phyloP scores from a whole-genome alignment of 92 coral and sea anemone species.

The Paragorgia papillata region DNA sequence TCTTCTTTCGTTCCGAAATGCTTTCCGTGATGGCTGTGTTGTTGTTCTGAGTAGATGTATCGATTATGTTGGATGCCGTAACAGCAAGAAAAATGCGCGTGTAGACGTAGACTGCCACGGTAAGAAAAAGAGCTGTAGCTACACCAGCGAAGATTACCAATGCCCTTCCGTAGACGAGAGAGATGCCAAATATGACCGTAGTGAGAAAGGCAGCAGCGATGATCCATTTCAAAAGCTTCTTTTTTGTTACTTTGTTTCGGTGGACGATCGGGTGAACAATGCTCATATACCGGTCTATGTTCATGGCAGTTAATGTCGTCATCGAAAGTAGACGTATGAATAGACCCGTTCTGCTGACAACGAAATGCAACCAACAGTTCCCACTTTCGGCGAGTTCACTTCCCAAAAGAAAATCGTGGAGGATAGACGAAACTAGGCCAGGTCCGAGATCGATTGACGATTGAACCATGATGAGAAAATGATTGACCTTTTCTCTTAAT shows the following conservation, averaged over 20 bases:
- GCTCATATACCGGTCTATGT: constrained; percentile 3
- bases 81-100: not conserved
- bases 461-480: constrained; percentile 10
- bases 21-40: not conserved
- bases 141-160: not conserved
- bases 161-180: not conserved
- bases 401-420: not conserved
- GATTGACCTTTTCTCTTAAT: not conserved
- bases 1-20: not conserved
- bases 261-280: constrained; percentile 3
- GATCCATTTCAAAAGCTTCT: not conserved
- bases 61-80: not conserved
- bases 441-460: constrained; percentile 4
- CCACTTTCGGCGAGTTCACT: not conserved
- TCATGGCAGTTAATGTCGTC: constrained; percentile 1
- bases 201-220: not conserved
- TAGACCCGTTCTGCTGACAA: not conserved
- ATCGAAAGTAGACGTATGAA: not conserved
- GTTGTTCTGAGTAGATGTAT: not conserved
- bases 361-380: not conserved
- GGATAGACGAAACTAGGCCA: not conserved
- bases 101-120: not conserved
- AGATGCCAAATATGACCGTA: not conserved
- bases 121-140: not conserved
- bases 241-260: constrained; percentile 11